Conservation (phyloP, 1,140 invertebrate genomes). For the Diabrotica undecimpunctata region DNA sequence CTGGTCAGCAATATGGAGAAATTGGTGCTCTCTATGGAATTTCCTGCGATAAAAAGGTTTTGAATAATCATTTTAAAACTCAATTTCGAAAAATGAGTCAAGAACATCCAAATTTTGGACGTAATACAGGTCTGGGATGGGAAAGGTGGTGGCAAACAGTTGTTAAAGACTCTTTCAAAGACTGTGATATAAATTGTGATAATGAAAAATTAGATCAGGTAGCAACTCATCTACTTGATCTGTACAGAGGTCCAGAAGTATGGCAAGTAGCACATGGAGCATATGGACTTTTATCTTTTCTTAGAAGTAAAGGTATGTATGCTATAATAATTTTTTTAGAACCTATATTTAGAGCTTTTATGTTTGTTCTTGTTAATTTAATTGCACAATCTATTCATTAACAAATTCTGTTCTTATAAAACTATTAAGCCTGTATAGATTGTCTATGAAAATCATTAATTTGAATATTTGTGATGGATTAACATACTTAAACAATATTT, state of each 20-base stretch:
- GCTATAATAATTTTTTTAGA: constrained; percentile 42
- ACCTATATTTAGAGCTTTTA: constrained; percentile 37
- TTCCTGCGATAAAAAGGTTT: constrained; percentile 53
- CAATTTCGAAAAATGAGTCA: constrained; percentile 60
- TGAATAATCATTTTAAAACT: constrained; percentile 62
- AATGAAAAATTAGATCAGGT: constrained; percentile 53
- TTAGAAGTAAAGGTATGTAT: constrained; percentile 40
- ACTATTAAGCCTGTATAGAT: too few relatives aligned
- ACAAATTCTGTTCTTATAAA: too few relatives aligned
- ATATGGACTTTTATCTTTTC: constrained; percentile 58
- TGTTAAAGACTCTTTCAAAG: constrained; percentile 62
- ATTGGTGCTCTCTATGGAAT: constrained; percentile 67
- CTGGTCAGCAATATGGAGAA: constrained; percentile 71
- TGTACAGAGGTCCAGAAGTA: constrained; percentile 64
- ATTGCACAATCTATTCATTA: too few relatives aligned
- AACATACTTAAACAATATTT: too few relatives aligned
- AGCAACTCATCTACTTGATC: constrained; percentile 59
- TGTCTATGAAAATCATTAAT: too few relatives aligned
- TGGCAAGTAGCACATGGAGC: constrained; percentile 69
- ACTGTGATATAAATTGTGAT: constrained; percentile 47
- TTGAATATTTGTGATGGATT: too few relatives aligned
- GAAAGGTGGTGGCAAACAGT: constrained; percentile 77
- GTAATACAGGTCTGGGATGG: constrained; percentile 63
- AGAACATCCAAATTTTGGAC: constrained; percentile 79
- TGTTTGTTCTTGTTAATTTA: too few relatives aligned